Evolutionary conservation across 2,797 vertebrate genomes (phyloP), one percentile per base, ranked within the genome.

Genomic region (Perodicticus potto): DNA sequence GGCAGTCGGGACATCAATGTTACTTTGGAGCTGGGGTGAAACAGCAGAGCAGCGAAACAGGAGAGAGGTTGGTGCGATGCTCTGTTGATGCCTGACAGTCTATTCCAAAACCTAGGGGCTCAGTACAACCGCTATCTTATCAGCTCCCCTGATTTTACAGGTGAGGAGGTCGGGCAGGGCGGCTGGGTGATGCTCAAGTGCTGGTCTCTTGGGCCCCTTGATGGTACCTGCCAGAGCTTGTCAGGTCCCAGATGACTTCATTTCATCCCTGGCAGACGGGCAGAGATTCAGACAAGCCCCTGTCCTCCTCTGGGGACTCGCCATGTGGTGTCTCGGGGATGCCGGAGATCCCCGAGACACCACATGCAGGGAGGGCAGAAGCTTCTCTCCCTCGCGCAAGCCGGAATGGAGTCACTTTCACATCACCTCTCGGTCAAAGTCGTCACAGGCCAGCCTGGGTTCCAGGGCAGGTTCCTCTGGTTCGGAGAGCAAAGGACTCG

Each of bases 131-230:
- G 4, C 29, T 32, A 2, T 72, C 69, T 19, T 11, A 61, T 69
- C 12, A 27, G 3, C 6, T 32, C 7, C 53, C 8, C 11, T 7
- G 45, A 45, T 22, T 80, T 55, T 80, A 59, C 72, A 45, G 49
- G 53, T 61, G 12, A 29, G 16, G 73, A 43, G 53, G 14, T 25
- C 9, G 23, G 37, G 17, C 11, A 80, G 49, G 27, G 6, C 20
- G 78, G 9, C 16, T 19, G 20, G 19, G 40, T 2, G 27, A 34
- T 10, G 40, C 23, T 77, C 1, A 2, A 73, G 67, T 12, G 49
- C 0, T 5, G 0, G 0, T 70, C 37, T 16, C 0, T 8, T 12
- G n/a, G 45, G 1, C 23, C 3, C 22, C 16, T 12, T 45, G 13
- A 19, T 23, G 78, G 29, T 49, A 23, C 70, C 29, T 29, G 10